Base-by-base conservation (phyloP, 2,888 invertebrate genomes). In the Thymelicus acteon region DNA sequence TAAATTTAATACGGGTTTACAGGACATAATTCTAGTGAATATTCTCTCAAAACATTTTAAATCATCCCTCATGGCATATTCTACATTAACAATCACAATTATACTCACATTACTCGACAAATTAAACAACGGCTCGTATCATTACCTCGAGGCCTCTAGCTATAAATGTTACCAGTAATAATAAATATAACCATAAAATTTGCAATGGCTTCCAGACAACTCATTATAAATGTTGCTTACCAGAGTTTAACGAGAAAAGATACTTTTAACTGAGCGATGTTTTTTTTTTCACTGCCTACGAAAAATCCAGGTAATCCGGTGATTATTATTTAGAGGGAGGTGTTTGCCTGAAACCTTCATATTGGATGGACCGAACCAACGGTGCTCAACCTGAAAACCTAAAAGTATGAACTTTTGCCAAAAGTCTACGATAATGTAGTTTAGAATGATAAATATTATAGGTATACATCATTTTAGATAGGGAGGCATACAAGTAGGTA, bases 321-420 rank as follows among this genome's bases (percentile, higher is more conserved):
- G 64, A 64, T 70, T 70, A 64, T 70, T 70, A 70, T 70, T 70
- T 70, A 70, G 69, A 63, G 62, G 39, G 62, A 69, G 63, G 64
- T 60, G 70, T 70, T 64, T 70, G 60, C 60, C 39, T 60, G 39
- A 65, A 70, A 64, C 60, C 64, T 64, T 64, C 70, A 70, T 64
- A 70, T 70, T 64, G 64, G 60, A 64, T 64, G 64, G 70, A 64
- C 60, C 19, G 3, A 24, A 58, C 15, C 62, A 62, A 39, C n/a
- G 69, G 13, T 24, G 7, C 58, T 64, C 69, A 69, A 69, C 13
- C 48, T 6, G 37, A n/a, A 54, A 54, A 24, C 12, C 44, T 8
- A 44, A 10, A 10, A 0, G 6, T 19, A 6, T 2, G 15, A 19
- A 52, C 8, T 31, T 31, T 31, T 31, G 1, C 12, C 10, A 44